Base-by-base conservation (phyloP, 2,888 invertebrate genomes). In the Digitonthophagus gazella region DNA sequence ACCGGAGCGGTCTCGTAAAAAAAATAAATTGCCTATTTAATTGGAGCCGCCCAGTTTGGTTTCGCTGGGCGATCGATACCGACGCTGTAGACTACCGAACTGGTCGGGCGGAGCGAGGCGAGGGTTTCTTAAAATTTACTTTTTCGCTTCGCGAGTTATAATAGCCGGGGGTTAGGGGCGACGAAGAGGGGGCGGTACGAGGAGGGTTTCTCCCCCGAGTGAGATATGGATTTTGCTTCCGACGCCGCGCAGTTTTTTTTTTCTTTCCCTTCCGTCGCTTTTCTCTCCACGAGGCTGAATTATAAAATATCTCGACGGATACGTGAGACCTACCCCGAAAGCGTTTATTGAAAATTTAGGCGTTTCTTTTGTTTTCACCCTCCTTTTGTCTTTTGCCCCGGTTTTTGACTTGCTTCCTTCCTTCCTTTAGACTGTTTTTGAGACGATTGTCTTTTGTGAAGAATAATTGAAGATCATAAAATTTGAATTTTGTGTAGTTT, bases 71-170 rank as follows among this genome's bases (percentile, higher is more conserved):
- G 28, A 56, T 56, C 61, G 67, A 67, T 71, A 72, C 72, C 73
- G 71, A 67, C 65, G 66, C 71, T 68, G 71, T 65, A 58, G 69
- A 75, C 74, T 68, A 74, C 69, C 70, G 72, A 76, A 76, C 75
- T 79, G 81, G 79, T 72, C 80, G 78, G 78, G 78, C 81, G 77
- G 73, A 78, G 69, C 69, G 69, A 72, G 71, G 69, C 79, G 81
- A 75, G 76, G 75, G 75, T 75, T 74, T 75, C 76, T 75, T 77
- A 76, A 77, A 77, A 76, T 83, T 83, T 83, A 82, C 83, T 83
- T 83, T 83, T 82, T 82, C 82, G 81, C 81, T 82, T 80, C 80
- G 81, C 82, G 81, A 82, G 82, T 82, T 82, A 82, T 83, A 83
- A 83, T 82, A 80, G 82, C 81, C 20, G 20, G 61, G 61, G 61